phyloP scores from a whole-genome alignment of 1,140 invertebrate genomes.

The Trachymyrmex cornetzi region DNA sequence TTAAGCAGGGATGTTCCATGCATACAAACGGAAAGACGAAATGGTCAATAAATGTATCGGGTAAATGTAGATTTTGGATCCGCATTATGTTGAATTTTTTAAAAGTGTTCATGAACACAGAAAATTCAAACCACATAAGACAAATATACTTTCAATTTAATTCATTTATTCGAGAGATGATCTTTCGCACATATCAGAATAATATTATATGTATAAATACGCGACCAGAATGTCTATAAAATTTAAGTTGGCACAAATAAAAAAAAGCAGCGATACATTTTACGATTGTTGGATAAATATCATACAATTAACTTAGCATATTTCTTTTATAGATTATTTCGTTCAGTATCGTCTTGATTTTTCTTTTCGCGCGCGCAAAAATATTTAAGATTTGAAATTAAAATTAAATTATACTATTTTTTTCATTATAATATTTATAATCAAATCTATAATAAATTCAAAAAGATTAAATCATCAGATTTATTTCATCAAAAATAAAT shows the following conservation, averaged over 20 bases:
- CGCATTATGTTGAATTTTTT: conserved; percentile 13
- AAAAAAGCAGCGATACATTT: neutral
- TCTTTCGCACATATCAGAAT: neutral
- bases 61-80: neutral
- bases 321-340: conserved; percentile 21
- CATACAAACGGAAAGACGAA: conserved; percentile 45
- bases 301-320: neutral
- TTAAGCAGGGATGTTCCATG: conserved; percentile 35
- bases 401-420: neutral
- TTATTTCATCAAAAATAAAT: neutral
- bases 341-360: conserved; percentile 1
- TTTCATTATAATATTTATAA: neutral
- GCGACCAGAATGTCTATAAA: neutral
- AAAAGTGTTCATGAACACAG: neutral
- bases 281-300: neutral
- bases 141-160: neutral
- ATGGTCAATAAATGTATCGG: conserved; percentile 39
- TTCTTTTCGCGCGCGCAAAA: neutral
- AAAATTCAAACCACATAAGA: neutral
- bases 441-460: neutral
- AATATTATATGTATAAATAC: neutral
- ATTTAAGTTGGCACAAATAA: neutral
- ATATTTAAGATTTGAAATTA: neutral
- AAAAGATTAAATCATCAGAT: neutral
- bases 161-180: conserved; percentile 6